A percentile compares a stretch with the other conserved stretches of the same genome.
Evolutionary conservation across 2,888 invertebrate species (phyloP).

Genomic region (Lasioglossum figueresi): DNA sequence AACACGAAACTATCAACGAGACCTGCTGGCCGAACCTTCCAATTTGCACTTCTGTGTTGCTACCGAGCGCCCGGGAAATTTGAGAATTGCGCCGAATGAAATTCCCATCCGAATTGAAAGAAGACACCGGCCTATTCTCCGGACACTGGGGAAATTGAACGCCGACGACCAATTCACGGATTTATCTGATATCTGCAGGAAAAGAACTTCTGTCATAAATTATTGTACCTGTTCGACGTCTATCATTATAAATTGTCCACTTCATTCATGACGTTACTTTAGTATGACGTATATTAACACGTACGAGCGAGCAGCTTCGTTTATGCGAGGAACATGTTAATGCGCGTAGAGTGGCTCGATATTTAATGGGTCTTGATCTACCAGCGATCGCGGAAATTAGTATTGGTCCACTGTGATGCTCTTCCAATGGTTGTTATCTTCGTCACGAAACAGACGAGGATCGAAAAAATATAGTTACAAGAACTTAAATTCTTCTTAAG

Average conservation of each 20-base stretch:
- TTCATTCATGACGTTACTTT: background rate
- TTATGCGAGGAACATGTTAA: background rate
- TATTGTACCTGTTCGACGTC: background rate
- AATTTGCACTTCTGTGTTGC: conserved; percentile 23
- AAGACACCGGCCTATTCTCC: background rate
- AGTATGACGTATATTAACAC: too few species aligned
- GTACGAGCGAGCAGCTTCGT: background rate
- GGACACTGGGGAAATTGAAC: background rate
- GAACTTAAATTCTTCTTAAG: background rate
- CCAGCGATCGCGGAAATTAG: background rate
- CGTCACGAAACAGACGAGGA: background rate
- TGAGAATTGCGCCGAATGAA: background rate
- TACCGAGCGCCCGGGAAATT: background rate
- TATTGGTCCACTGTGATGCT: background rate
- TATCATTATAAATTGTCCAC: background rate
- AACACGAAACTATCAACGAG: background rate
- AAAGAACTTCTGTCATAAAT: background rate
- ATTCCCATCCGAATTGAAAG: background rate
- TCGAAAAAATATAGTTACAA: background rate
- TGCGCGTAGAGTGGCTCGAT: background rate
- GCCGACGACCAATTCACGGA: background rate
- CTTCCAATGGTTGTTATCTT: background rate
- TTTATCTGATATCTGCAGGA: background rate
- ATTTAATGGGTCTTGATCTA: background rate
- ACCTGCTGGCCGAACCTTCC: background rate